Evolutionary conservation across 2,797 vertebrate species (phyloP), one percentile per base, ranked within the genome.

Genomic region (Hyperoplus lanceolatus): DNA sequence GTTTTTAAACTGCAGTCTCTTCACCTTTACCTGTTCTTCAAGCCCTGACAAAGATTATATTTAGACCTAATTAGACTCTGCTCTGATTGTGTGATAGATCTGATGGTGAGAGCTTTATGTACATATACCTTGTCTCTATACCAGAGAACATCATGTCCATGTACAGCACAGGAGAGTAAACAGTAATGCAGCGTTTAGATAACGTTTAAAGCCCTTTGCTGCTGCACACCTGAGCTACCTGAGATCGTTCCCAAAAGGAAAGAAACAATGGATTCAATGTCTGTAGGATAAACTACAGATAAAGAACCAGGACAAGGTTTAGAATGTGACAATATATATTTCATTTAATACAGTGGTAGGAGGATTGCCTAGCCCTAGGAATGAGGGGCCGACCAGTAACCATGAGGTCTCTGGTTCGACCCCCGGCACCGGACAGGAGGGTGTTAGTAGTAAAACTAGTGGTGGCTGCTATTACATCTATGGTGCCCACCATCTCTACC

Each of bases 191-290:
- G 50, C 41, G 14, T 55, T 56, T n/a, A 57, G 56, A 50, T 16
- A 10, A 1, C 1, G 0, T 5, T 8, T 29, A 29, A 74, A 70
- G 71, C 66, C 18, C 6, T 1, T n/a, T 60, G 0, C 48, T n/a
- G 71, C 13, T 16, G 48, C 74, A 72, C 79, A 75, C 36, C 79
- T 72, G 58, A 79, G 43, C 70, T 43, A 53, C 39, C 55, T 59
- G 6, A 68, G n/a, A 43, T 5, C 15, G 42, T 75, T 81, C 75
- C 59, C 75, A 71, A 41, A 46, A 8, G 9, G 14, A 6, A 39
- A 8, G 0, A 1, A 4, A 56, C 8, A 42, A 21, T 29, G 53
- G 10, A 41, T 12, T 45, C 3, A 43, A 16, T 18, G 54, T 64
- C n/a, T 57, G 18, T 14, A 41, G 36, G 43, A 55, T 10, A 58